phyloP scores from a whole-genome alignment of 2,888 invertebrate genomes.

The Meta bourneti region DNA sequence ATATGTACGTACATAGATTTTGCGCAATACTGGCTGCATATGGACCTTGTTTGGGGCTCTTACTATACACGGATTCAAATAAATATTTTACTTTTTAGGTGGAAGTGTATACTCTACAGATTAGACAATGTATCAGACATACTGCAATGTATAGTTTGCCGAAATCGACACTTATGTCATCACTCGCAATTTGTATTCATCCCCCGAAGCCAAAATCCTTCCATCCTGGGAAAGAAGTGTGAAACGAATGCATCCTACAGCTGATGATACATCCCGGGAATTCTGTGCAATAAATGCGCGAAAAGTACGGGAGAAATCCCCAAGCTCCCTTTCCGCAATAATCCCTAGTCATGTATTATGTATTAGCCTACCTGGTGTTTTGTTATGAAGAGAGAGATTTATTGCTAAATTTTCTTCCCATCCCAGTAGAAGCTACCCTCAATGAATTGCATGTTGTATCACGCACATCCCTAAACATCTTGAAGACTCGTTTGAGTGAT shows the following conservation, averaged over 20 bases:
- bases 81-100: no score
- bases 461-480: not conserved
- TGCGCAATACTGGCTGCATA: no score
- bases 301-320: not conserved
- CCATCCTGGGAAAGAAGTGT: not conserved
- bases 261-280: not conserved
- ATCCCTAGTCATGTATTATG: slow-evolving; percentile 19
- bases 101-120: no score
- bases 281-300: slow-evolving; percentile 2
- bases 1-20: no score
- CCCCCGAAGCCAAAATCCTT: no score
- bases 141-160: no score
- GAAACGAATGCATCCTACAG: not conserved
- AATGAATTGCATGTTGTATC: not conserved
- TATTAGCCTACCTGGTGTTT: slow-evolving; percentile 2
- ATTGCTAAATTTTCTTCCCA: not conserved
- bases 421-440: not conserved
- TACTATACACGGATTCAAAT: no score
- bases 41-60: no score
- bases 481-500: no score
- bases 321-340: slow-evolving; percentile 10
- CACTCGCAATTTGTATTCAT: no score
- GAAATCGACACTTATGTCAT: no score
- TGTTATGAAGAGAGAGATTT: not conserved
- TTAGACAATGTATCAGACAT: no score